Base-by-base conservation (phyloP, 2,888 invertebrate species). In the Bembecia ichneumoniformis region DNA sequence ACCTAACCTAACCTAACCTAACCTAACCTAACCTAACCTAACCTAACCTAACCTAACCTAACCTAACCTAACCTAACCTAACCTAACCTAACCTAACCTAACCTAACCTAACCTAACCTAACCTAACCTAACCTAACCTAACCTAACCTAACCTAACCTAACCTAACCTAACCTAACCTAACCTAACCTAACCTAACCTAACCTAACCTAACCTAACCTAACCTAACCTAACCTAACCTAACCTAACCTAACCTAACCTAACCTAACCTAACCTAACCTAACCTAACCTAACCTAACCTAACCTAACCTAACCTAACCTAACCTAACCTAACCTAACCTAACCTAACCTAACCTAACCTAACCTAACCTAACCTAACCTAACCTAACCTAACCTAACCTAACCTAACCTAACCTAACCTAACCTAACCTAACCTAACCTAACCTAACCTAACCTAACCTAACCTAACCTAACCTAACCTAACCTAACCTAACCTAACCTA, bases 81-180 rank as follows among this genome's bases (percentile, higher is more conserved):
- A 17, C 17, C 17, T 17, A 17, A 1, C 1, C 17, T 3, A 17
- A 17, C 17, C 17, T 17, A 17, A 17, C 17, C 17, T 17, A 17
- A 17, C 17, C 17, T 17, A 17, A 17, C 17, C 17, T 17, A 17
- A 17, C 17, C 17, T 17, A 17, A 17, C 17, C 17, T 17, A 17
- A 17, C 17, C 17, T 47, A 35, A 35, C 35, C 35, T 35, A 35
- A 35, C 35, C 35, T 35, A 35, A 35, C 35, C 35, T 35, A 35
- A 35, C 35, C 35, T 35, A 47, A 47, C 47, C 47, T 47, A 47
- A 47, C 47, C 47, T 47, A 47, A 47, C 47, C 47, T 47, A 47
- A 47, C 47, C 47, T 47, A 47, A 47, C 47, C 47, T 47, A 47
- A 47, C 47, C 47, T 47, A 47, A 47, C 47, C 47, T 47, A 47